A percentile compares a stretch with the other conserved stretches of the same genome.
phyloP scores from a whole-genome alignment of 2,888 invertebrate genomes.

The Napeogenes inachia region DNA sequence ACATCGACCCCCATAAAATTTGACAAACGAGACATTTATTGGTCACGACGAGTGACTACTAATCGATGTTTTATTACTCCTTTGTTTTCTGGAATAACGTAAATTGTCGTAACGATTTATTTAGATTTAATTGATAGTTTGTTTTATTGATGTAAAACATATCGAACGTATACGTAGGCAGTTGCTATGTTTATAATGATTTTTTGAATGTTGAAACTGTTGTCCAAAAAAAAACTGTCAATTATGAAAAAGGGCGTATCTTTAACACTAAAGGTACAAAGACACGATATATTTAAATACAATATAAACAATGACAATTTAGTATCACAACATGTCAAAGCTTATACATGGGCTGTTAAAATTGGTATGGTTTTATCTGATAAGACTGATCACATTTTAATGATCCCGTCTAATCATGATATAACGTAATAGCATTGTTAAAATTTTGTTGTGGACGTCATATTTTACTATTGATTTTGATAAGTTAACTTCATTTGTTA shows the following conservation, averaged over 20 bases:
- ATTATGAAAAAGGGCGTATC: too few relatives aligned
- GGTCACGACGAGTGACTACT: conserved; percentile 36
- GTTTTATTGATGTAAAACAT: too few relatives aligned
- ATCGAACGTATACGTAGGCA: too few relatives aligned
- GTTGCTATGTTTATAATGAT: too few relatives aligned
- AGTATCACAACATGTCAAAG: background rate
- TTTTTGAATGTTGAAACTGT: too few relatives aligned
- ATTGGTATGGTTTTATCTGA: background rate
- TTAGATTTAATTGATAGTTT: background rate
- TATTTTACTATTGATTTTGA: too few relatives aligned
- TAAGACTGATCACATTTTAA: conserved; percentile 3
- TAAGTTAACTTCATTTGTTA: too few relatives aligned
- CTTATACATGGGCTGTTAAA: background rate
- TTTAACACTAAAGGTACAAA: too few relatives aligned
- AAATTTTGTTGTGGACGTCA: too few relatives aligned
- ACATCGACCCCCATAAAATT: conserved; percentile 46
- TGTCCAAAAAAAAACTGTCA: too few relatives aligned
- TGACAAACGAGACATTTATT: conserved; percentile 54
- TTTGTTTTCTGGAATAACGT: conserved; percentile 22
- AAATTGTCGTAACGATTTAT: background rate
- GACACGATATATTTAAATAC: too few relatives aligned
- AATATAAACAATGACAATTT: too few relatives aligned
- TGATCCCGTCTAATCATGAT: background rate
- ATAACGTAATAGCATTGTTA: background rate
- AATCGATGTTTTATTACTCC: conserved; percentile 39